A percentile compares a stretch with the other conserved stretches of the same genome.
phyloP scores from a whole-genome alignment of 2,113 vertebrate genomes.

The Rhea americana region DNA sequence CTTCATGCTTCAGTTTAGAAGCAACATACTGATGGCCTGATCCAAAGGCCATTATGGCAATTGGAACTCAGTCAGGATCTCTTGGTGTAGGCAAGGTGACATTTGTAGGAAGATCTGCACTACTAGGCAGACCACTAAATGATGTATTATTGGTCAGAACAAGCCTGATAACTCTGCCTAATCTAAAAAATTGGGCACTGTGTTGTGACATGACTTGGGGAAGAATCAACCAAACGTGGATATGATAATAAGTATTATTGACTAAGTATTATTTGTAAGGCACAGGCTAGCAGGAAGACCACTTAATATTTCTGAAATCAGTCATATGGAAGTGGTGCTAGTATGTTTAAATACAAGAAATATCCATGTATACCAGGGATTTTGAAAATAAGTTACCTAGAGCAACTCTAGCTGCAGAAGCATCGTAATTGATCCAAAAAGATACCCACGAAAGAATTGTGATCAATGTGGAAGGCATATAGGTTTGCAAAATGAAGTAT shows the following conservation, averaged over 20 bases:
- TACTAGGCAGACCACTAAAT: background rate
- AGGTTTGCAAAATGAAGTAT: constrained; percentile 92
- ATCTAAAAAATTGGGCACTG: background rate
- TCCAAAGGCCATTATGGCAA: background rate
- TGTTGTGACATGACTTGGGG: background rate
- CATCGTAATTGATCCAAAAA: constrained; percentile 95
- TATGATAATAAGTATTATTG: background rate
- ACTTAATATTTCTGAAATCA: background rate
- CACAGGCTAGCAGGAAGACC: background rate
- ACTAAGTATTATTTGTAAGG: background rate
- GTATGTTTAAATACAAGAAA: background rate
- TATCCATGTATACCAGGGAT: background rate
- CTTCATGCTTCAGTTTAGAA: background rate
- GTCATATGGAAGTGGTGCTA: background rate
- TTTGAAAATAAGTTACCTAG: constrained; percentile 79
- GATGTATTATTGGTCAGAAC: background rate
- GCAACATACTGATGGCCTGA: background rate
- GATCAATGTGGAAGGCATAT: constrained; percentile 90
- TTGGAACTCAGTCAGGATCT: background rate
- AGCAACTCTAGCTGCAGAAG: constrained; percentile 93
- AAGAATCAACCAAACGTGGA: background rate
- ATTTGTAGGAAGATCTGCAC: background rate
- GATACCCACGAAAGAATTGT: constrained; percentile 92
- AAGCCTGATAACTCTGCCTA: background rate
- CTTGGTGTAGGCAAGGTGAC: background rate